Evolutionary conservation across 2,113 vertebrate species (phyloP).

Genomic region (Grallaria varia): DNA sequence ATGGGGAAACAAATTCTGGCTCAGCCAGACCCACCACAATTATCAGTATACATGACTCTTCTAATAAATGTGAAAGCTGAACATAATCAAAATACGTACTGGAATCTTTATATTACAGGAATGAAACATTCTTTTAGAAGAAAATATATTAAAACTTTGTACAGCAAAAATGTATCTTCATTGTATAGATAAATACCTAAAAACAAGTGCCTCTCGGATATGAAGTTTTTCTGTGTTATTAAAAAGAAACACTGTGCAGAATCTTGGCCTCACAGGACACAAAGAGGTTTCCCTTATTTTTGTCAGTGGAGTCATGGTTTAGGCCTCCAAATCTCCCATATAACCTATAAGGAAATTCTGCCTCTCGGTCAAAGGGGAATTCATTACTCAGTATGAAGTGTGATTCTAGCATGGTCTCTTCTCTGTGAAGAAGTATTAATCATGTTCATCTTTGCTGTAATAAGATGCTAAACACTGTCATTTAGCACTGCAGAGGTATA

Average conservation of each 20-base stretch:
- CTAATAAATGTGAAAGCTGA: not conserved
- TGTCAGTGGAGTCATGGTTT: not conserved
- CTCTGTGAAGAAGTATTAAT: not conserved
- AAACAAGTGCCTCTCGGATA: not conserved
- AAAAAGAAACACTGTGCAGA: not conserved
- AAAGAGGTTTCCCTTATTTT: not conserved
- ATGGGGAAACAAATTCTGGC: too few relatives aligned
- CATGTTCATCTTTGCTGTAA: not conserved
- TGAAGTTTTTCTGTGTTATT: not conserved
- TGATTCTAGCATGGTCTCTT: not conserved
- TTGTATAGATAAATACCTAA: not conserved
- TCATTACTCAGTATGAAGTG: not conserved
- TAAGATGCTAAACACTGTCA: not conserved
- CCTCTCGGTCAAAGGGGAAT: not conserved
- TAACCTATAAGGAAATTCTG: not conserved
- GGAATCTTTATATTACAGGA: not conserved
- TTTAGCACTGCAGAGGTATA: not conserved
- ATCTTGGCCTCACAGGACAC: not conserved
- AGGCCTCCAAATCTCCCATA: not conserved
- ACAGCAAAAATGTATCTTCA: not conserved
- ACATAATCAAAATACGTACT: not conserved
- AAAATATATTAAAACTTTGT: not conserved
- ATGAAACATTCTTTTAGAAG: not conserved
- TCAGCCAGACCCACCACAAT: too few relatives aligned
- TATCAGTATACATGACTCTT: not conserved